Evolutionary conservation across 2,888 invertebrate genomes (phyloP).

Genomic region (Scaptomyza flava): DNA sequence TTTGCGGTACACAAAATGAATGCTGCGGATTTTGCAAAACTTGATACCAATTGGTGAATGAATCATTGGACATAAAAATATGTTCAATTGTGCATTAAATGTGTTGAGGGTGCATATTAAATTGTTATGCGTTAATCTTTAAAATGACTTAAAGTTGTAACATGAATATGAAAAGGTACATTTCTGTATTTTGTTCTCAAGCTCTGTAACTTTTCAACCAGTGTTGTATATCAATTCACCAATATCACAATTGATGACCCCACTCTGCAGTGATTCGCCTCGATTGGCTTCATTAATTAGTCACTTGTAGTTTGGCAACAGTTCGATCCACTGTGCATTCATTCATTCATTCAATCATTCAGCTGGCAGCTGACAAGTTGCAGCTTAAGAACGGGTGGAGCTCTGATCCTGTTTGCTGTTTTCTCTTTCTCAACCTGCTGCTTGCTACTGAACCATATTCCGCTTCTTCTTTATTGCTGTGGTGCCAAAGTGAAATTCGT

Average conservation of each 20-base stretch:
- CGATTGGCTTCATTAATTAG: slow-evolving; percentile 7
- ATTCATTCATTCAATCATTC: neutral
- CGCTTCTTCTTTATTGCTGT: slow-evolving; percentile 25
- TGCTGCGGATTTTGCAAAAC: slow-evolving; percentile 5
- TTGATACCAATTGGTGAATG: slow-evolving; percentile 8
- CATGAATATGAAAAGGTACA: neutral
- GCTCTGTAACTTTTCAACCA: too few relatives aligned
- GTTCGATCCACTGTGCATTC: slow-evolving; percentile 4
- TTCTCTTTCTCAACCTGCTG: slow-evolving; percentile 6
- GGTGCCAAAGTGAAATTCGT: slow-evolving; percentile 54
- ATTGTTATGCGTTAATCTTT: too few relatives aligned
- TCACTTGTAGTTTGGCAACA: neutral
- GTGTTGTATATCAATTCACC: neutral
- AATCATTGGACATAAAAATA: slow-evolving; percentile 17
- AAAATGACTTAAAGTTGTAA: neutral
- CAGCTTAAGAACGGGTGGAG: slow-evolving; percentile 9
- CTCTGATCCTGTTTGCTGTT: slow-evolving; percentile 3
- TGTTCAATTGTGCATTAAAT: neutral
- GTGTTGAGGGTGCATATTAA: neutral
- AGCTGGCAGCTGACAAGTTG: slow-evolving; percentile 5
- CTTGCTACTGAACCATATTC: slow-evolving; percentile 51
- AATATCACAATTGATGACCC: slow-evolving; percentile 2
- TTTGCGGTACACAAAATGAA: slow-evolving; percentile 7
- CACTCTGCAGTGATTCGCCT: neutral
- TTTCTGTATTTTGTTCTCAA: too few relatives aligned